Percentiles rank a stretch among this genome's conserved stretches.
phyloP scores from a whole-genome alignment of 2,113 vertebrate species.

The Rhinoderma darwinii region DNA sequence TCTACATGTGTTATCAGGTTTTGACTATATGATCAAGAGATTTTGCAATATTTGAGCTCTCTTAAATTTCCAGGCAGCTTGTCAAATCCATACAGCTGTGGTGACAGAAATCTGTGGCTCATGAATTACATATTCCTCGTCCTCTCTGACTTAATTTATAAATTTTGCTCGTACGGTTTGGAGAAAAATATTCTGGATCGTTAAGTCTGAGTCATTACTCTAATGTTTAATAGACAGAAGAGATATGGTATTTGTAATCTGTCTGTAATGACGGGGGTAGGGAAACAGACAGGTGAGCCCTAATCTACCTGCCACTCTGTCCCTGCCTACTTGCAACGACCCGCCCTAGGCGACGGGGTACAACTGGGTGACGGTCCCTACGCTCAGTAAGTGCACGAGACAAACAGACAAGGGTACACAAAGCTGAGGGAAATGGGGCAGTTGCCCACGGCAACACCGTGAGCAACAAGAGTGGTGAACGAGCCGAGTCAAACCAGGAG shows the following conservation, averaged over 20 bases:
- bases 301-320: too few species aligned
- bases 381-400: too few species aligned
- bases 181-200: not conserved
- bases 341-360: too few species aligned
- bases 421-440: too few species aligned
- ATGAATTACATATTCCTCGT: not conserved
- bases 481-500: too few species aligned
- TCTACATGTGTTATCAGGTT: conserved; percentile 36
- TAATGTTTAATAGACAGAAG: not conserved
- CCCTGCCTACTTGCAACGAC: too few species aligned
- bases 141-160: not conserved
- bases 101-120: not conserved
- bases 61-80: not conserved
- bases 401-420: too few species aligned
- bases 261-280: not conserved
- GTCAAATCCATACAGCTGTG: not conserved
- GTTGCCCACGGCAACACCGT: too few species aligned
- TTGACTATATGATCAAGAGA: conserved; percentile 12
- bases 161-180: not conserved
- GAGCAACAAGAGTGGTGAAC: too few species aligned
- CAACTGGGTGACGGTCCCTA: too few species aligned
- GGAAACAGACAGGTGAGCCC: too few species aligned
- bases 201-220: not conserved
- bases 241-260: not conserved
- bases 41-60: conserved; percentile 22